Conservation (phyloP, 2,888 invertebrate species). For the Cloeon dipterum region DNA sequence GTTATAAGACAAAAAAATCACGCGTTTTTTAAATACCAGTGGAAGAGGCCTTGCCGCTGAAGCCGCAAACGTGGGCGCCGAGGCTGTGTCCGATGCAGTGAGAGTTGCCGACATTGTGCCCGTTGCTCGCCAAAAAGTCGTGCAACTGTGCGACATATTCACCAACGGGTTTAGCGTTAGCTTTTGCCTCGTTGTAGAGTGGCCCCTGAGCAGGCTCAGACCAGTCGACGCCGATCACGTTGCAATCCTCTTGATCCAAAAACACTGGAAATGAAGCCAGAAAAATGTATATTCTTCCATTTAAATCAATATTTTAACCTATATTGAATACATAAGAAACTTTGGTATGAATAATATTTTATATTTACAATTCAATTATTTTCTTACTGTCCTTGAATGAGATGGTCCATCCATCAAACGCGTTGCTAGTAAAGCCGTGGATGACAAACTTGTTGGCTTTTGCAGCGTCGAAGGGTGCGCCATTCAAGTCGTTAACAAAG, state of each 20-base stretch:
- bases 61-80: conserved; percentile 5
- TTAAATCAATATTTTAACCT: no score
- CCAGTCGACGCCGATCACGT: conserved; percentile 4
- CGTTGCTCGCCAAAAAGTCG: conserved; percentile 1
- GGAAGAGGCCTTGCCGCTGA: conserved; percentile 4
- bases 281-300: no score
- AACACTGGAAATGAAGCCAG: no score
- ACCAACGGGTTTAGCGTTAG: neutral
- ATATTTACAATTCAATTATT: no score
- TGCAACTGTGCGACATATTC: conserved; percentile 2
- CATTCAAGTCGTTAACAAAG: neutral
- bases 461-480: neutral
- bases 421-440: neutral
- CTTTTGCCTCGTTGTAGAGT: conserved; percentile 2
- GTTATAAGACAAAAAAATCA: no score
- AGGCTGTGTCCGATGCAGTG: conserved; percentile 5
- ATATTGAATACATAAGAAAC: no score
- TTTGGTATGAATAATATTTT: no score
- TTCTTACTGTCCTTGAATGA: neutral
- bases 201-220: neutral
- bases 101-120: neutral
- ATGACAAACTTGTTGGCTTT: neutral
- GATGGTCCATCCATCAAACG: neutral
- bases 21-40: no score
- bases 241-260: no score